These are phyloP conservation scores for Manis pentadactyla DNA, from an alignment of 2,797 vertebrate genomes.

Conservation along the genomic window DNA sequence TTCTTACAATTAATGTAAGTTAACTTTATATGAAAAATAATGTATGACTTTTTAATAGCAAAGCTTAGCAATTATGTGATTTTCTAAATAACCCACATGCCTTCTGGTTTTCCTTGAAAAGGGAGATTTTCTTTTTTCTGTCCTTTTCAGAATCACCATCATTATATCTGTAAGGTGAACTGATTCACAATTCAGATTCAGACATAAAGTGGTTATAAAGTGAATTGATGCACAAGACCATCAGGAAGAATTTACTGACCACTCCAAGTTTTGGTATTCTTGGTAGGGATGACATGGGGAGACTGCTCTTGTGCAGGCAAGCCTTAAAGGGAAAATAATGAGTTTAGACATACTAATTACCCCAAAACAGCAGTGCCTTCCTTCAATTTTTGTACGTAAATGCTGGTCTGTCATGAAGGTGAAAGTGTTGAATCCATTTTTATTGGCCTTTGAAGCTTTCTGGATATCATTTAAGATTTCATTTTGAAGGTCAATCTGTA, in stretches of 20 bases:
- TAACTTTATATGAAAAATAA: constrained; percentile 11
- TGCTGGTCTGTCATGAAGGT: neutral
- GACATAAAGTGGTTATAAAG: neutral
- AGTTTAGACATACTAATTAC: neutral
- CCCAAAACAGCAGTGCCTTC: neutral
- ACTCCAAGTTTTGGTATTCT: neutral
- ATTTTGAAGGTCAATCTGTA: neutral
- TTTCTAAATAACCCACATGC: neutral
- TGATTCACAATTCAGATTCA: neutral
- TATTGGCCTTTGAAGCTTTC: neutral
- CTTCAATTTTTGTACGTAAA: neutral
- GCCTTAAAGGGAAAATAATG: neutral
- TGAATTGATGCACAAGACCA: neutral
- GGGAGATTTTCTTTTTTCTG: neutral
- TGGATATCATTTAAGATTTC: neutral
- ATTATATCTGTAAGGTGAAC: neutral
- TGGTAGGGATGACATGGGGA: neutral
- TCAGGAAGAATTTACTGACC: neutral
- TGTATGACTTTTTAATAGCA: neutral
- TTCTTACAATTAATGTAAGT: neutral
- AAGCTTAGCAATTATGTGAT: neutral
- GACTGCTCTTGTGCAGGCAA: neutral
- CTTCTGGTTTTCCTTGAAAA: neutral
- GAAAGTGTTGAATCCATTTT: neutral
- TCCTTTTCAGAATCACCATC: neutral